Percentiles rank a stretch among this genome's conserved stretches.
Conservation (phyloP, 2,888 invertebrate genomes). For the Drosophila infuscata region DNA sequence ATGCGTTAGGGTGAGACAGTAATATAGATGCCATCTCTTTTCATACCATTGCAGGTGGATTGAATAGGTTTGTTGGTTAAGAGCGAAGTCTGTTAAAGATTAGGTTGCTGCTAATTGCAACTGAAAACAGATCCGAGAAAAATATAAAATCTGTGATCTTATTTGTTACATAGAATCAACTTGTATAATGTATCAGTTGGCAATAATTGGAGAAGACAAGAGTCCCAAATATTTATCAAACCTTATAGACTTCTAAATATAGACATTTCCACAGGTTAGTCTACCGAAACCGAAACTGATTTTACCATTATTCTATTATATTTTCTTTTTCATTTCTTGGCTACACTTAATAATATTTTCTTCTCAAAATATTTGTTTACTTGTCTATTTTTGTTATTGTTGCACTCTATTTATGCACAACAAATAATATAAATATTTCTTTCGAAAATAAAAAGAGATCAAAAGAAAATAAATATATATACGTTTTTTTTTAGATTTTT, state of each 20-base stretch:
- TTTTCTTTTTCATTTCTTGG: neutral
- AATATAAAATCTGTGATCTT: no score
- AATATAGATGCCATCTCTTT: neutral
- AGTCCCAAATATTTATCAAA: neutral
- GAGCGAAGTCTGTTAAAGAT: neutral
- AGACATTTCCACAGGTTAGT: neutral
- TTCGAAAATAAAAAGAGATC: neutral
- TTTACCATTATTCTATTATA: neutral
- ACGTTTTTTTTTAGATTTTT: neutral
- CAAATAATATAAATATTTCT: no score
- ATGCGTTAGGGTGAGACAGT: neutral
- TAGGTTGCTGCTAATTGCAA: neutral
- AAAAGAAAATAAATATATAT: no score
- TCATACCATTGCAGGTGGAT: neutral
- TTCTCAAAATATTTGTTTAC: no score
- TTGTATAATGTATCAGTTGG: no score
- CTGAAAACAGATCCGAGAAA: no score
- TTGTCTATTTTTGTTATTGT: no score
- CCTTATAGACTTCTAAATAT: neutral
- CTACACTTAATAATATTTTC: neutral
- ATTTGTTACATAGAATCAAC: no score
- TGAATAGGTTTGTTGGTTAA: neutral
- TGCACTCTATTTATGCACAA: neutral
- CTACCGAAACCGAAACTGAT: neutral
- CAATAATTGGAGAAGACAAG: neutral